phyloP scores from a whole-genome alignment of 2,888 invertebrate genomes.

The Drosophila kuntzei region DNA sequence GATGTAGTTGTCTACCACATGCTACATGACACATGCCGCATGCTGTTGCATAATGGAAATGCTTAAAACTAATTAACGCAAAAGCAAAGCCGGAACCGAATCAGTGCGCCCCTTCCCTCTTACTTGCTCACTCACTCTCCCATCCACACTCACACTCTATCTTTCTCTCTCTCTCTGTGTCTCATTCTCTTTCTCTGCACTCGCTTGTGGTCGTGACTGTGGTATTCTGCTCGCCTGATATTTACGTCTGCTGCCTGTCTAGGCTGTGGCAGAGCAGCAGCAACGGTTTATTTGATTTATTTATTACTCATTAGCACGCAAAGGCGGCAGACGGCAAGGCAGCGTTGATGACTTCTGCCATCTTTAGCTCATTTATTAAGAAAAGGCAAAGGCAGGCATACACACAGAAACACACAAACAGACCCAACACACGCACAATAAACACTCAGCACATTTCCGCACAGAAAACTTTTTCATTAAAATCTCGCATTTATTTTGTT shows the following conservation, averaged over 20 bases:
- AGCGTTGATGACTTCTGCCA: conserved; percentile 62
- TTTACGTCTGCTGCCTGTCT: conserved; percentile 65
- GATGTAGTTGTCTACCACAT: conserved; percentile 18
- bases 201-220: conserved; percentile 39
- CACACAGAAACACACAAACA: conserved; percentile 25
- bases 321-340: conserved; percentile 22
- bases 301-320: conserved; percentile 79
- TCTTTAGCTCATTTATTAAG: conserved; percentile 74
- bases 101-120: conserved; percentile 18
- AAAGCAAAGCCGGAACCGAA: conserved; percentile 67
- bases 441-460: conserved; percentile 25
- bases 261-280: conserved; percentile 43
- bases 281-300: conserved; percentile 57
- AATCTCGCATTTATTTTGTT: conserved; percentile 72
- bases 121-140: not conserved
- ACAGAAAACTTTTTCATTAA: conserved; percentile 72
- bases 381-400: conserved; percentile 37
- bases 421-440: conserved; percentile 19
- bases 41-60: conserved; percentile 70
- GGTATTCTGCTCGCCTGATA: conserved; percentile 67
- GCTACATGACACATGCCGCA: conserved; percentile 39
- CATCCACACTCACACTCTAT: not conserved
- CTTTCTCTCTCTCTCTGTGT: conserved; percentile 13
- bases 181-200: conserved; percentile 12
- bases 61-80: conserved; percentile 78